These are phyloP conservation scores for Conops quadrifasciatus DNA, from an alignment of 2,888 invertebrate genomes.

Conservation along the genomic window DNA sequence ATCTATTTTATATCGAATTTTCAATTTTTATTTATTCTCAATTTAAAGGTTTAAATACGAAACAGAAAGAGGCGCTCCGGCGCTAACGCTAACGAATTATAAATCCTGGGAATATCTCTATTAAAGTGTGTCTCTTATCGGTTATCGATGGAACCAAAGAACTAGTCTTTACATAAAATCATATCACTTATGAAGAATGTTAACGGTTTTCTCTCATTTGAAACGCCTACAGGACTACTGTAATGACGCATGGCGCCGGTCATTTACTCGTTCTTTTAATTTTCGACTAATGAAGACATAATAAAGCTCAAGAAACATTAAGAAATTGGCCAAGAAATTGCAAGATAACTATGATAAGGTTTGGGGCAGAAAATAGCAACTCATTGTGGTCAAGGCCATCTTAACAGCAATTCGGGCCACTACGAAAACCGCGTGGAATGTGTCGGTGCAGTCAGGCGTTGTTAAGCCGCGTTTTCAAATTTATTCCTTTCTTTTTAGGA, in stretches of 20 bases:
- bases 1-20: background rate
- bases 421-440: background rate
- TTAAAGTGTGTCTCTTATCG: too few relatives aligned
- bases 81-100: too few relatives aligned
- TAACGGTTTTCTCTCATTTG: too few relatives aligned
- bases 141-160: too few relatives aligned
- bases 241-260: background rate
- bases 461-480: background rate
- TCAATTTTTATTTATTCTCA: background rate
- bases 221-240: too few relatives aligned
- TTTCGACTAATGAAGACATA: constrained; percentile 29
- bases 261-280: constrained; percentile 24
- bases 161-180: too few relatives aligned
- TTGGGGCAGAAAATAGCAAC: constrained; percentile 22
- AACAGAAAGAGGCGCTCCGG: too few relatives aligned
- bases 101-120: too few relatives aligned
- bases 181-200: too few relatives aligned
- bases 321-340: constrained; percentile 24
- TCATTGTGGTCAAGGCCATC: background rate
- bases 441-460: background rate
- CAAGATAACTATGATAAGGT: constrained; percentile 8
- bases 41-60: too few relatives aligned
- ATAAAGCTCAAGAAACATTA: background rate
- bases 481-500: background rate
- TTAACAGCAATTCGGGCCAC: too few relatives aligned